Evolutionary conservation across 2,888 invertebrate species (phyloP).

Genomic region (Colletes collaris): DNA sequence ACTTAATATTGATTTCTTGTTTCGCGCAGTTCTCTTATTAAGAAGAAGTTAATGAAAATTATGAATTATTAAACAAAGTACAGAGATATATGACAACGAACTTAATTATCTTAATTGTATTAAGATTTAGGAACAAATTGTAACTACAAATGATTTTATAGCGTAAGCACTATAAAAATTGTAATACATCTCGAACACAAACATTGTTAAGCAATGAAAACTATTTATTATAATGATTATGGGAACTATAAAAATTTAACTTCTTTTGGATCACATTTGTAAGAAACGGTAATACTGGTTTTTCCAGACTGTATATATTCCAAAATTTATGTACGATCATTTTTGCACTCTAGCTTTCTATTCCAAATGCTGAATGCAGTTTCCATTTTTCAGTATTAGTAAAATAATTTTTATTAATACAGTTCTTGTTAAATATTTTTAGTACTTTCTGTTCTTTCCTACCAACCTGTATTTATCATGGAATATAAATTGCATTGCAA

Average conservation of each 20-base stretch:
- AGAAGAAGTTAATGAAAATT: slow-evolving; percentile 32
- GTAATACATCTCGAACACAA: slow-evolving; percentile 65
- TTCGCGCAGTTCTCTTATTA: slow-evolving; percentile 51
- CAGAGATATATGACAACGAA: slow-evolving; percentile 58
- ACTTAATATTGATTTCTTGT: slow-evolving; percentile 21
- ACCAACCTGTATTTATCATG: slow-evolving; percentile 16
- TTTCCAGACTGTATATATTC: slow-evolving; percentile 17
- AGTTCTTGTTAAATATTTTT: slow-evolving; percentile 6
- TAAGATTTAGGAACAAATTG: slow-evolving; percentile 62
- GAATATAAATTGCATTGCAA: slow-evolving; percentile 33
- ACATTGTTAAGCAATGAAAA: slow-evolving; percentile 60
- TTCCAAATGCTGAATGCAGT: slow-evolving; percentile 13
- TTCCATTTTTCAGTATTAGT: slow-evolving; percentile 25
- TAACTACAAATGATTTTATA: slow-evolving; percentile 61
- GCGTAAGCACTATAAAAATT: slow-evolving; percentile 60
- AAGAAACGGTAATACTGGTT: slow-evolving; percentile 19
- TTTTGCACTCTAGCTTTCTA: slow-evolving; percentile 27
- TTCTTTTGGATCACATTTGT: slow-evolving; percentile 24
- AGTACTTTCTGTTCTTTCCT: slow-evolving; percentile 8
- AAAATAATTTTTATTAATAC: slow-evolving; percentile 20
- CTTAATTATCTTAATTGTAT: slow-evolving; percentile 35
- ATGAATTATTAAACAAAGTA: slow-evolving; percentile 43
- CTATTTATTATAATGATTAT: slow-evolving; percentile 59
- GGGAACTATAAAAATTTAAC: slow-evolving; percentile 41
- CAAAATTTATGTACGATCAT: slow-evolving; percentile 20